Percentiles rank a stretch among this genome's conserved stretches.
These are phyloP conservation scores for Megaleporinus macrocephalus DNA, from an alignment of 2,113 vertebrate genomes.

Conservation along the genomic window DNA sequence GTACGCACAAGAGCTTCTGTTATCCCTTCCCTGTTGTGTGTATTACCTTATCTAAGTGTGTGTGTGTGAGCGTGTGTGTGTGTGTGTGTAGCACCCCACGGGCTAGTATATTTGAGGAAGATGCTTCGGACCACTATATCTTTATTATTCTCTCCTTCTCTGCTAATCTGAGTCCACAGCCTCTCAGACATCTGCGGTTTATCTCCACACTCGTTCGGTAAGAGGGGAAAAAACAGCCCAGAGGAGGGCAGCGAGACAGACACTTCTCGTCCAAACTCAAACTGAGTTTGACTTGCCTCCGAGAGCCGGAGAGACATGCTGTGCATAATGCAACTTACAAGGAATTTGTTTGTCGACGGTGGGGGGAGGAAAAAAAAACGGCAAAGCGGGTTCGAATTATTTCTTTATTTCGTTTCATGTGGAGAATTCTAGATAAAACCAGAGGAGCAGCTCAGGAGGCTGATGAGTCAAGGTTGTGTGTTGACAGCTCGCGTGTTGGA, in stretches of 20 bases:
- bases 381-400: not conserved
- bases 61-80: not conserved
- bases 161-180: constrained; percentile 42
- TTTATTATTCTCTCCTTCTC: constrained; percentile 30
- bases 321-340: constrained; percentile 34
- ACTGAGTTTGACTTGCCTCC: constrained; percentile 6
- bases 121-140: constrained; percentile 8
- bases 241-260: constrained; percentile 24
- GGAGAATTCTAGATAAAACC: not conserved
- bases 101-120: constrained; percentile 42
- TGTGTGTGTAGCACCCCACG: constrained; percentile 16
- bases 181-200: constrained; percentile 28
- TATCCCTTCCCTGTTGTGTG: constrained; percentile 2
- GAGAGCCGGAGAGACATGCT: constrained; percentile 16
- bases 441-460: not conserved
- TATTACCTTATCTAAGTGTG: constrained; percentile 41
- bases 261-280: constrained; percentile 9
- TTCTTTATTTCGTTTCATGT: not conserved
- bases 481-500: not conserved
- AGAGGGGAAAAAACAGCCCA: constrained; percentile 36
- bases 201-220: constrained; percentile 22
- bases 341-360: constrained; percentile 20
- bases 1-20: not conserved
- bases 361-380: constrained; percentile 22
- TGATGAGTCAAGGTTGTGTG: not conserved